Evolutionary conservation across 1,140 invertebrate species (phyloP).

Genomic region (Andricus grossulariae): DNA sequence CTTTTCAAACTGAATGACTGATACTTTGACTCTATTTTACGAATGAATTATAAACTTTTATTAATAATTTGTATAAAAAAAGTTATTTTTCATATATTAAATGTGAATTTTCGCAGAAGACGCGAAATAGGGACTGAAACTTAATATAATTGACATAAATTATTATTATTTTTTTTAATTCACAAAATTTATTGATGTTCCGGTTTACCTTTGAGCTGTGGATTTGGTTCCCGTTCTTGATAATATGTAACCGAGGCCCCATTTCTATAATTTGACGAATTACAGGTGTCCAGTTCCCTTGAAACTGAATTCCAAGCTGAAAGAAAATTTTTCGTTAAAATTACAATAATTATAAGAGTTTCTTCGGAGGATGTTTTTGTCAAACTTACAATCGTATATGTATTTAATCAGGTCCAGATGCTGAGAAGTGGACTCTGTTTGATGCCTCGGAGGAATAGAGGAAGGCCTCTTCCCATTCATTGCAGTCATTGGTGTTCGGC

Average conservation of each 20-base stretch:
- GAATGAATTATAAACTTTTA: too few relatives aligned
- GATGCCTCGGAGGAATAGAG: constrained; percentile 66
- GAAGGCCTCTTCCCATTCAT: constrained; percentile 74
- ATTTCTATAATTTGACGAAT: constrained; percentile 69
- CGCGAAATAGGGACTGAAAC: too few relatives aligned
- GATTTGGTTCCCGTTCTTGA: constrained; percentile 73
- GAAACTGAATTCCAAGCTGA: constrained; percentile 74
- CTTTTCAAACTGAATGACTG: too few relatives aligned
- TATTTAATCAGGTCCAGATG: constrained; percentile 78
- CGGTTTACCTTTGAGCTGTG: constrained; percentile 69
- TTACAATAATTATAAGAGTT: constrained; percentile 25
- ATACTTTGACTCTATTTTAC: too few relatives aligned
- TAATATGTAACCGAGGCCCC: constrained; percentile 73
- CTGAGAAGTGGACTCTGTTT: constrained; percentile 70
- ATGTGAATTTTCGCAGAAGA: too few relatives aligned
- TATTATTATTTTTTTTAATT: too few relatives aligned
- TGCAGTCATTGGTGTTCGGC: constrained; percentile 66
- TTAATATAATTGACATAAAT: too few relatives aligned
- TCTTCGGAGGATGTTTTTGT: not conserved
- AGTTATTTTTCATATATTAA: too few relatives aligned
- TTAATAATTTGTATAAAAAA: too few relatives aligned
- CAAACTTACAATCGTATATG: constrained; percentile 74
- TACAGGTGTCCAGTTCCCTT: constrained; percentile 69
- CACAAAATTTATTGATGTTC: too few relatives aligned
- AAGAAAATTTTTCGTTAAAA: constrained; percentile 41